These are phyloP conservation scores for Eueides isabella DNA, from an alignment of 1,140 invertebrate species.

Conservation along the genomic window DNA sequence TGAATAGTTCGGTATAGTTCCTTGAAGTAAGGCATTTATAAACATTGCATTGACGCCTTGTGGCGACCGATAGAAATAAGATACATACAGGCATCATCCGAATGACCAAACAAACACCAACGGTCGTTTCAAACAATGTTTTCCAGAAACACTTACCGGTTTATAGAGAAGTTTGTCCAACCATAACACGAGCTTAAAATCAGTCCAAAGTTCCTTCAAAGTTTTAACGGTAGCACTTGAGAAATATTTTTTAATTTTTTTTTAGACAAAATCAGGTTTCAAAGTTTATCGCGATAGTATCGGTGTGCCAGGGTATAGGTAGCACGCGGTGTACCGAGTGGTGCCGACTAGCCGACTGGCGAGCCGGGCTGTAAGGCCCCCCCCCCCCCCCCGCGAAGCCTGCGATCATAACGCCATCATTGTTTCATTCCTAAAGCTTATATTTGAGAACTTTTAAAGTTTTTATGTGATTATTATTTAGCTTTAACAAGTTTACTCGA, in stretches of 20 bases:
- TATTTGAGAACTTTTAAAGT: slow-evolving; percentile 10
- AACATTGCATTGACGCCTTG: slow-evolving; percentile 46
- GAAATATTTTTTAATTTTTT: not conserved
- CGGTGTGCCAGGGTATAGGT: slow-evolving; percentile 35
- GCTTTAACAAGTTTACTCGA: too few species aligned
- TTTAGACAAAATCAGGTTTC: not conserved
- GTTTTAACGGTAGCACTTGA: slow-evolving; percentile 29
- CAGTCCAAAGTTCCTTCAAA: slow-evolving; percentile 58
- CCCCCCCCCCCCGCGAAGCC: slow-evolving; percentile 30
- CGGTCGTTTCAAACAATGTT: slow-evolving; percentile 53
- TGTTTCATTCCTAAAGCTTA: slow-evolving; percentile 33
- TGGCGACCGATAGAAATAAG: slow-evolving; percentile 44
- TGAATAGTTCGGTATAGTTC: slow-evolving; percentile 43
- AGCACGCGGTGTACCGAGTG: slow-evolving; percentile 17
- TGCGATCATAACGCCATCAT: slow-evolving; percentile 36
- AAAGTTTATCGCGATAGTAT: slow-evolving; percentile 60
- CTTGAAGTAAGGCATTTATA: slow-evolving; percentile 48
- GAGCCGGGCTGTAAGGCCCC: slow-evolving; percentile 26
- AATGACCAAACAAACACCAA: slow-evolving; percentile 29
- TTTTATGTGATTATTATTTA: not conserved
- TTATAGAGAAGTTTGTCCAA: slow-evolving; percentile 67
- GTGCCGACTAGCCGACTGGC: slow-evolving; percentile 31
- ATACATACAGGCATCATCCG: slow-evolving; percentile 29
- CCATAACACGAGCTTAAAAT: slow-evolving; percentile 63
- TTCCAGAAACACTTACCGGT: slow-evolving; percentile 76